Evolutionary conservation across 35 echinoderm and acorn worm species (phyloP).

Genomic region (Anneissia japonica): DNA sequence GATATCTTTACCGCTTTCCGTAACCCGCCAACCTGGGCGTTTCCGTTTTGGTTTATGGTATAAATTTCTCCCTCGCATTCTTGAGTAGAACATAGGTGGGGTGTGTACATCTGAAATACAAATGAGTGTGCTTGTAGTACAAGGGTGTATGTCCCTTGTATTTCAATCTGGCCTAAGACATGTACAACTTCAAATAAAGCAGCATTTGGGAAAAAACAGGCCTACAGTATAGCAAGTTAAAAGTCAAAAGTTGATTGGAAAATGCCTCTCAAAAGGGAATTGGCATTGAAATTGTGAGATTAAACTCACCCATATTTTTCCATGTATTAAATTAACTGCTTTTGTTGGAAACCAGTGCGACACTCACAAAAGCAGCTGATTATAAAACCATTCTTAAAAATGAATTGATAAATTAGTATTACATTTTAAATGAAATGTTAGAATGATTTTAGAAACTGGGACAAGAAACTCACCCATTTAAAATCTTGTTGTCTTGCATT

Average conservation of each 20-base stretch:
- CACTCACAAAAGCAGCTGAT: no score
- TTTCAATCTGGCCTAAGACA: background rate
- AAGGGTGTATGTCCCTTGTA: background rate
- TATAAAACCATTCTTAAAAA: no score
- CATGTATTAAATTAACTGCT: background rate
- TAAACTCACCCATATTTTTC: background rate
- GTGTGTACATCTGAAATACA: background rate
- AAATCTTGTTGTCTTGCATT: background rate
- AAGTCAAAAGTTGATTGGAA: background rate
- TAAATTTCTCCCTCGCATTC: background rate
- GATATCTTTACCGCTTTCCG: background rate
- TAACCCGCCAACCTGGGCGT: background rate
- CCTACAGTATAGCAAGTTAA: background rate
- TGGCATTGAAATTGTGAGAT: background rate
- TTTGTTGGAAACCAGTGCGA: background rate
- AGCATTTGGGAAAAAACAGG: background rate
- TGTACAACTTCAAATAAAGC: background rate
- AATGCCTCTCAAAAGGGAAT: no score
- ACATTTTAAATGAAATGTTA: background rate
- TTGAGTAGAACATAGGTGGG: background rate
- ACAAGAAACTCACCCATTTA: background rate
- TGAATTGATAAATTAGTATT: background rate
- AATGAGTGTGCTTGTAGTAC: background rate
- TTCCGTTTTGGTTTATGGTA: background rate
- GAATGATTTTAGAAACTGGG: background rate